Percentiles rank a stretch among this genome's conserved stretches.
phyloP scores from a whole-genome alignment of 2,113 vertebrate species.

The Tor tambroides region DNA sequence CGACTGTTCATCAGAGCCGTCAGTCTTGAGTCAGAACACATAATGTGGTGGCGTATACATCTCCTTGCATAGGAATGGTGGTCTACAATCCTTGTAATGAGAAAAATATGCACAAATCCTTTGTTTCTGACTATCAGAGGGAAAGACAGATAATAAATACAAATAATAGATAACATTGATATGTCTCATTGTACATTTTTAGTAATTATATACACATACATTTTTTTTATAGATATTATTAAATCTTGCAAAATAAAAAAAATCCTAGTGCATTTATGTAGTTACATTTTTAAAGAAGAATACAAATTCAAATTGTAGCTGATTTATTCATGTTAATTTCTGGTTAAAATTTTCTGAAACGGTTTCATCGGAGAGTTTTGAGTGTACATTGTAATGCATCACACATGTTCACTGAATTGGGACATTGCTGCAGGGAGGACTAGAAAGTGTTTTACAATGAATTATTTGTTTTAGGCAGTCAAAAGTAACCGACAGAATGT shows the following conservation, averaged over 20 bases:
- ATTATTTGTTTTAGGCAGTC: conserved; percentile 52
- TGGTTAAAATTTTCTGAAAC: background rate
- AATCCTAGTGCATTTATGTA: background rate
- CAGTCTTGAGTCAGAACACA: conserved; percentile 51
- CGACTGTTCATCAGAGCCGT: conserved; percentile 49
- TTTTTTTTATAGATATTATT: background rate
- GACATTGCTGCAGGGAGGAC: conserved; percentile 34
- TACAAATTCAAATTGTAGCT: background rate
- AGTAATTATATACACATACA: too few species aligned
- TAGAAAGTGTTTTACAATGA: conserved; percentile 54
- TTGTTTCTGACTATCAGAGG: background rate
- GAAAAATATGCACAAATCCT: background rate
- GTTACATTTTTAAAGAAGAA: background rate
- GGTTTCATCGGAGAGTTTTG: background rate
- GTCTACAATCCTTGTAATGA: background rate
- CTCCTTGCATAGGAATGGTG: background rate
- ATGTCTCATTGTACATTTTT: background rate
- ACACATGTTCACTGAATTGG: conserved; percentile 50
- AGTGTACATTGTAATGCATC: conserved; percentile 2
- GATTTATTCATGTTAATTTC: background rate
- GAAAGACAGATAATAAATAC: background rate
- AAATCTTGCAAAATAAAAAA: background rate
- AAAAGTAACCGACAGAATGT: conserved; percentile 51
- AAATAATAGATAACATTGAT: background rate
- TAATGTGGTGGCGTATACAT: conserved; percentile 49